Conservation (phyloP, 2,113 vertebrate genomes). For the Melanostigma gelatinosum region DNA sequence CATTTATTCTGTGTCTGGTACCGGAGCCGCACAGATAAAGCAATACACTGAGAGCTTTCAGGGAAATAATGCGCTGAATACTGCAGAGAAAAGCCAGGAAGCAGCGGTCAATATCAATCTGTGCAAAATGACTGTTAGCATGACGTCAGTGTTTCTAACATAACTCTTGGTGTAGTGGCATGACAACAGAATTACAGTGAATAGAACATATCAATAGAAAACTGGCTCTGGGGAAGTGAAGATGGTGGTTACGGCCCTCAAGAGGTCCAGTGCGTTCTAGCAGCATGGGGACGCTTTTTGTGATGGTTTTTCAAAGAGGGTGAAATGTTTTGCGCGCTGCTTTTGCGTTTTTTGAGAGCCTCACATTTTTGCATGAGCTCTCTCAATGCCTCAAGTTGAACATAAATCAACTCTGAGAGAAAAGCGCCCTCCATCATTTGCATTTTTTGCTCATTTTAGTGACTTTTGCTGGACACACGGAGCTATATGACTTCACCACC, state of each 20-base stretch:
- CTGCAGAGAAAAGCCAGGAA: slow-evolving; percentile 5
- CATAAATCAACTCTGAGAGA: not conserved
- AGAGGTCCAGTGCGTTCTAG: not conserved
- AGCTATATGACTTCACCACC: not conserved
- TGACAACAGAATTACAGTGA: not conserved
- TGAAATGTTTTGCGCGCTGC: not conserved
- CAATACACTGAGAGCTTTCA: slow-evolving; percentile 5
- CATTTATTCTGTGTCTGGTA: slow-evolving; percentile 15
- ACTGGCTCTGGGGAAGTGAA: not conserved
- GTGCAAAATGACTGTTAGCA: not conserved
- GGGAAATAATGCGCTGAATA: not conserved
- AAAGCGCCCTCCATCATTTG: not conserved
- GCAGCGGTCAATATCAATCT: slow-evolving; percentile 12
- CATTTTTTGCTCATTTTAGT: not conserved
- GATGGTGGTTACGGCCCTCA: not conserved
- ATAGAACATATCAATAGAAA: slow-evolving; percentile 15
- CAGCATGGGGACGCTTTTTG: not conserved
- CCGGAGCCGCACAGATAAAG: slow-evolving; percentile 8
- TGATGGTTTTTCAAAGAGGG: not conserved
- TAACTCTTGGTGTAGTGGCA: not conserved
- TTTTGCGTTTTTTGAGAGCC: not conserved
- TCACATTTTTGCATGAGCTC: not conserved
- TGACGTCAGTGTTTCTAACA: slow-evolving; percentile 35
- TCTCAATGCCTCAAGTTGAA: not conserved
- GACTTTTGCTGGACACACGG: not conserved